phyloP scores from a whole-genome alignment of 37 sponge, comb jelly and placozoan species.

The Beroe ovata region DNA sequence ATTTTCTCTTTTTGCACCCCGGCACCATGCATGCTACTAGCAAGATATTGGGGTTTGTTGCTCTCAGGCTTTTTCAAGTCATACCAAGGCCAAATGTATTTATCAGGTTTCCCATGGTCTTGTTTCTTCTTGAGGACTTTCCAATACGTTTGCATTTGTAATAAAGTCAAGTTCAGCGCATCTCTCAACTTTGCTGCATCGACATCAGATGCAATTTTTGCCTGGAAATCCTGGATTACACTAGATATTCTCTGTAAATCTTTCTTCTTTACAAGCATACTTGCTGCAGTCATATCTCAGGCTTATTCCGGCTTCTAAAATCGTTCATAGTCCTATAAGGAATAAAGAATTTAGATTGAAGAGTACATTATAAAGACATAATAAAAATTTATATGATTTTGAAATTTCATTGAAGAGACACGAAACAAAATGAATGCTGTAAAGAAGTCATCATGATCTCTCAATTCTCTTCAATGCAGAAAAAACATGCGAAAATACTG shows the following conservation, averaged over 20 bases:
- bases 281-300: background rate
- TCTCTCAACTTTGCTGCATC: slow-evolving; percentile 47
- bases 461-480: too few relatives aligned
- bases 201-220: slow-evolving; percentile 10
- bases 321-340: background rate
- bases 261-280: slow-evolving; percentile 16
- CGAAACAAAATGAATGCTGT: too few relatives aligned
- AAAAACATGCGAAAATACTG: too few relatives aligned
- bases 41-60: slow-evolving; percentile 35
- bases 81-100: slow-evolving; percentile 49
- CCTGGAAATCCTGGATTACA: slow-evolving; percentile 51
- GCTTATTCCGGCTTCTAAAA: background rate
- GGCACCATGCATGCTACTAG: slow-evolving; percentile 43
- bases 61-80: slow-evolving; percentile 40
- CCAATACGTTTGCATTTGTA: slow-evolving; percentile 66
- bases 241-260: slow-evolving; percentile 40
- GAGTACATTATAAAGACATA: too few relatives aligned
- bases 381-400: too few relatives aligned
- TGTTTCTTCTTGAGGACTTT: slow-evolving; percentile 58
- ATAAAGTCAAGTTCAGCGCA: slow-evolving; percentile 18
- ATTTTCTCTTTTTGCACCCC: slow-evolving; percentile 53
- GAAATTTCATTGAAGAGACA: too few relatives aligned
- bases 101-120: slow-evolving; percentile 26
- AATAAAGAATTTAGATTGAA: background rate
- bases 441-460: too few relatives aligned